Conservation (phyloP, 2,797 vertebrate genomes). For the Phalloptychus januarius region DNA sequence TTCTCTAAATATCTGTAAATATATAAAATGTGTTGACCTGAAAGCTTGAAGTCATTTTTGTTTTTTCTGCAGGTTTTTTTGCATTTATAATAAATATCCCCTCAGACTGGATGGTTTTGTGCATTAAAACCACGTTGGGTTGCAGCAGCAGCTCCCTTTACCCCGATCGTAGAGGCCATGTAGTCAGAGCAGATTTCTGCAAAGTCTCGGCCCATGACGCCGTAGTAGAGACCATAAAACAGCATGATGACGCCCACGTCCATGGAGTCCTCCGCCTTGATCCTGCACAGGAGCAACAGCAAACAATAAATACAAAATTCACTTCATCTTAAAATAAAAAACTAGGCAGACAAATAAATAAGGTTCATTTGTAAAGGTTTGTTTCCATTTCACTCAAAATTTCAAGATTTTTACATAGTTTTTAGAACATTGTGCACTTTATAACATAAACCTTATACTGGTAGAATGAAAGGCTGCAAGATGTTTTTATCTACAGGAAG, state of each 20-base stretch:
- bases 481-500: not conserved
- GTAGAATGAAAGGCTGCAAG: not conserved
- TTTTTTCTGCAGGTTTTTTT: not conserved
- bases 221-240: conserved; percentile 80
- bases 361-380: no score
- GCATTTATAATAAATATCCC: not conserved
- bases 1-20: not conserved
- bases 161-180: conserved; percentile 79
- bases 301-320: not conserved
- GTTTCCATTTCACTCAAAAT: no score
- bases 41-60: not conserved
- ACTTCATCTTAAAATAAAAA: no score
- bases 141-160: conserved; percentile 1
- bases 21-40: not conserved
- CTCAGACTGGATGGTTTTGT: not conserved
- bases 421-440: not conserved
- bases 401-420: not conserved
- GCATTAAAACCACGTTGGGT: not conserved
- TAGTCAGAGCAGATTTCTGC: conserved; percentile 83
- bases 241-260: conserved; percentile 78
- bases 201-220: conserved; percentile 78
- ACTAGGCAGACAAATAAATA: not conserved
- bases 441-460: not conserved
- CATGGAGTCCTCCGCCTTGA: conserved; percentile 79
- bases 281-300: conserved; percentile 44